Percentiles rank a stretch among this genome's conserved stretches.
Evolutionary conservation across 2,797 vertebrate genomes (phyloP).

Genomic region (Enteromius paludinosus): DNA sequence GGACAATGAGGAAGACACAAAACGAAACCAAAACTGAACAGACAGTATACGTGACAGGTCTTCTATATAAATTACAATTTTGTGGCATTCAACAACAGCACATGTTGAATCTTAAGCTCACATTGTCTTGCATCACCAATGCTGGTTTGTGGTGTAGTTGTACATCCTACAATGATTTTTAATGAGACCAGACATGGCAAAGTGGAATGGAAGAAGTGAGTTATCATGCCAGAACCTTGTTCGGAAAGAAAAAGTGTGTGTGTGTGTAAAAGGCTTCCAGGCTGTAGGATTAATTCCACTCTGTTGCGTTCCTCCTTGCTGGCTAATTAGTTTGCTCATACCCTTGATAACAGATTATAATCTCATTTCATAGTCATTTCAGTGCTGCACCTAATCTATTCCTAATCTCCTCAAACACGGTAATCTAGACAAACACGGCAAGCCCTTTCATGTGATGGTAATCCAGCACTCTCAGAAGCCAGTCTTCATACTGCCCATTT

Average conservation of each 20-base stretch:
- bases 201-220: background rate
- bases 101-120: background rate
- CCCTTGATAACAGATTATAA: conserved; percentile 58
- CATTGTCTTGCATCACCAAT: background rate
- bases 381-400: conserved; percentile 48
- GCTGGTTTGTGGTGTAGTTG: background rate
- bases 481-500: conserved; percentile 28
- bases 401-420: conserved; percentile 44
- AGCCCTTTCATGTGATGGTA: conserved; percentile 45
- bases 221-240: background rate
- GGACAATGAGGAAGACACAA: too few relatives aligned
- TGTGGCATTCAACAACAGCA: background rate
- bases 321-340: conserved; percentile 55
- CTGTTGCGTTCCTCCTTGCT: conserved; percentile 24
- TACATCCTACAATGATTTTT: conserved; percentile 8
- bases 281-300: conserved; percentile 22
- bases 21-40: too few relatives aligned
- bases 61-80: background rate
- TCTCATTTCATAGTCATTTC: conserved; percentile 52
- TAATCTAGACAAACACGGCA: conserved; percentile 52
- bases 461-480: conserved; percentile 16
- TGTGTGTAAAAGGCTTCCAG: conserved; percentile 15
- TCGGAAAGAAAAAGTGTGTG: background rate
- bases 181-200: background rate
- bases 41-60: too few relatives aligned